Conservation (phyloP, 2,888 invertebrate species). For the Dicranocentrus wangi region DNA sequence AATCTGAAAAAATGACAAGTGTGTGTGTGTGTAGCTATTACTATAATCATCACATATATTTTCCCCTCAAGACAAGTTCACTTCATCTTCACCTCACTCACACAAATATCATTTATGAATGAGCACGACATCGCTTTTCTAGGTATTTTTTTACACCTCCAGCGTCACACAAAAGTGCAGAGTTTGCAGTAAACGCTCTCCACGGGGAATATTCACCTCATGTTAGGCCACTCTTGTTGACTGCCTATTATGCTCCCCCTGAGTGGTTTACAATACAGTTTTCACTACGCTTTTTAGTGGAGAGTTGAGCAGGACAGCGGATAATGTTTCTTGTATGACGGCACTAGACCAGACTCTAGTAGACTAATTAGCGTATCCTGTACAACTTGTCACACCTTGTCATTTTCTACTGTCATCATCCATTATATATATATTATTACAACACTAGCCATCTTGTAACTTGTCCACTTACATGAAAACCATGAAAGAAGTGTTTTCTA, state of each 20-base stretch:
- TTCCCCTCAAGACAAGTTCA: too few relatives aligned
- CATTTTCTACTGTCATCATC: conserved; percentile 44
- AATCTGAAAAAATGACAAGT: too few relatives aligned
- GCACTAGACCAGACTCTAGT: conserved; percentile 30
- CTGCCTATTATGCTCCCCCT: conserved; percentile 15
- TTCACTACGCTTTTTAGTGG: neutral
- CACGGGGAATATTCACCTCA: conserved; percentile 29
- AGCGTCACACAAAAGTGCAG: too few relatives aligned
- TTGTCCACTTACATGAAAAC: conserved; percentile 8
- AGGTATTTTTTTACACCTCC: too few relatives aligned
- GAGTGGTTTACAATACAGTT: neutral
- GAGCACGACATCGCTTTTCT: too few relatives aligned
- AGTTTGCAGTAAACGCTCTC: neutral
- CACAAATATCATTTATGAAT: too few relatives aligned
- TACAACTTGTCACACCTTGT: conserved; percentile 43
- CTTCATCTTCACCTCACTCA: too few relatives aligned
- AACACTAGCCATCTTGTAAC: neutral
- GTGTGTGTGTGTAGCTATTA: too few relatives aligned
- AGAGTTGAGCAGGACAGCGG: neutral
- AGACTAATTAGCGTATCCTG: conserved; percentile 29
- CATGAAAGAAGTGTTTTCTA: conserved; percentile 27
- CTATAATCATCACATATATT: too few relatives aligned
- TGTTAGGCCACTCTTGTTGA: conserved; percentile 6
- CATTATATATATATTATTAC: conserved; percentile 21
- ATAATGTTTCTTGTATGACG: too few relatives aligned